Percentiles rank a stretch among this genome's conserved stretches.
Conservation (phyloP, 1,140 invertebrate species). For the Meloidogyne exigua region DNA sequence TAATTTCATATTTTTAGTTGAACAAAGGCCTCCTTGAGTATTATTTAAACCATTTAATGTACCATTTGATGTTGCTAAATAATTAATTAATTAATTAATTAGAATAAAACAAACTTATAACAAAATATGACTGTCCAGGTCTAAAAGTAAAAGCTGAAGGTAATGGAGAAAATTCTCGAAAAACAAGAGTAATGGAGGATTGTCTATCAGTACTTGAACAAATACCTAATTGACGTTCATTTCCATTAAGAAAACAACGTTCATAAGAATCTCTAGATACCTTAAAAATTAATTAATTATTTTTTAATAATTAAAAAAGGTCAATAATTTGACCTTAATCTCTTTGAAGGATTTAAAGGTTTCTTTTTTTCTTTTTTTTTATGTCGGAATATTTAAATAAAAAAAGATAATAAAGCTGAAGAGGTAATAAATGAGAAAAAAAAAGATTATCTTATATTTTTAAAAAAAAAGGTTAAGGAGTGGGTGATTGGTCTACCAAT, state of each 20-base stretch:
- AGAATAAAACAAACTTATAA: constrained; percentile 40
- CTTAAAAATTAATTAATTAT: constrained; percentile 25
- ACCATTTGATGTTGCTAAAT: constrained; percentile 48
- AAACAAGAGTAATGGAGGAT: constrained; percentile 47
- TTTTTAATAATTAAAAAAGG: neutral
- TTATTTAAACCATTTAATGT: constrained; percentile 42
- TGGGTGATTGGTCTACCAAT: neutral
- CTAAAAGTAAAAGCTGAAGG: constrained; percentile 44
- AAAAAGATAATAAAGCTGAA: neutral
- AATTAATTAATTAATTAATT: neutral
- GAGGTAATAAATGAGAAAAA: neutral
- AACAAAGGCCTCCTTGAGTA: constrained; percentile 43
- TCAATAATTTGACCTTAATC: neutral
- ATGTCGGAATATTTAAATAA: neutral
- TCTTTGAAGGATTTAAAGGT: neutral
- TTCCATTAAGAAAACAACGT: constrained; percentile 37
- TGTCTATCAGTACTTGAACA: constrained; percentile 48
- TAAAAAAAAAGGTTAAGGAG: neutral
- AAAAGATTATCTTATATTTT: neutral
- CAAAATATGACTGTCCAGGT: constrained; percentile 46
- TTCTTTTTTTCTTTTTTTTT: neutral
- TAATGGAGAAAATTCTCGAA: constrained; percentile 50
- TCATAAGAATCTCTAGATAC: constrained; percentile 48
- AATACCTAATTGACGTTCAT: constrained; percentile 39
- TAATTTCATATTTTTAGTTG: constrained; percentile 43